phyloP scores from a whole-genome alignment of 2,113 vertebrate species.

The Gila orcuttii region DNA sequence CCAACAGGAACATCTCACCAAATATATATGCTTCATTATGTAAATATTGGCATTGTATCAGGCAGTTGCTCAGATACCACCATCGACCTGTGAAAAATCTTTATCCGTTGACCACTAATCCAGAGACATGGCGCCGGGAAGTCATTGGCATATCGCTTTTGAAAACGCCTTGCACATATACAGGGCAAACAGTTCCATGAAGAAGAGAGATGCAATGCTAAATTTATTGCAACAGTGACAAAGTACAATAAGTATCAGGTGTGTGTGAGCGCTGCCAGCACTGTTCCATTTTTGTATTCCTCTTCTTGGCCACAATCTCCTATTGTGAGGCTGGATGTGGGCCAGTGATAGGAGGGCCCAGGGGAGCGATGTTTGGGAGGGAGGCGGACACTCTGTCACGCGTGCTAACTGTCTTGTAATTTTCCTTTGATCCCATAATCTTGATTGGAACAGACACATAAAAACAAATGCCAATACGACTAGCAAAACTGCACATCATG shows the following conservation, averaged over 20 bases:
- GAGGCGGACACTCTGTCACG: slow-evolving; percentile 10
- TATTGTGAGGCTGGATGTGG: neutral
- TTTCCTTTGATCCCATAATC: slow-evolving; percentile 26
- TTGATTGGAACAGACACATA: slow-evolving; percentile 9
- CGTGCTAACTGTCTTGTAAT: slow-evolving; percentile 28
- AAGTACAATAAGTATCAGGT: slow-evolving; percentile 27
- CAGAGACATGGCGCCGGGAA: neutral
- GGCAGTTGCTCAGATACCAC: neutral
- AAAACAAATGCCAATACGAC: neutral
- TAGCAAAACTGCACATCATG: too few species aligned
- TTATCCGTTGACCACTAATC: neutral
- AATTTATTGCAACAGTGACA: slow-evolving; percentile 24
- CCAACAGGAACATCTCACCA: neutral
- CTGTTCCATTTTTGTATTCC: neutral
- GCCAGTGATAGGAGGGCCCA: neutral
- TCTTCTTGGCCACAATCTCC: slow-evolving; percentile 8
- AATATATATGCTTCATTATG: neutral
- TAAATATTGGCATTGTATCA: neutral
- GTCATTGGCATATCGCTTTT: neutral
- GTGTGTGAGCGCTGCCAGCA: neutral
- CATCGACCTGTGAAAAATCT: neutral
- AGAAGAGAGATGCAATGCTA: slow-evolving; percentile 27
- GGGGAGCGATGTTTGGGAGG: neutral
- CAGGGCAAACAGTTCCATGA: neutral
- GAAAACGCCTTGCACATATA: neutral